Base-by-base conservation (phyloP, 1,140 invertebrate genomes). In the Condylostylus longicornis region DNA sequence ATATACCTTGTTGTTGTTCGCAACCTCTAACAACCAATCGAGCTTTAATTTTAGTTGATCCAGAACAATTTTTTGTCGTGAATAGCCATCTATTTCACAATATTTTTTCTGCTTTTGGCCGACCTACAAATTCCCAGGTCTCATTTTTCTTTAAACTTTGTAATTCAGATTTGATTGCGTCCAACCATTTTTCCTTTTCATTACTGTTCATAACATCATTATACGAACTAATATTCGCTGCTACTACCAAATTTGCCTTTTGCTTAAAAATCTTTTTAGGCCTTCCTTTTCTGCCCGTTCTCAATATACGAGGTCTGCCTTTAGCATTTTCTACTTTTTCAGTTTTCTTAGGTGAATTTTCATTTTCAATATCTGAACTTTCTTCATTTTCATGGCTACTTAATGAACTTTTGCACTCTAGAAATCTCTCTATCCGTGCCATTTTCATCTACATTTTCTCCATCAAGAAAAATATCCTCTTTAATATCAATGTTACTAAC, bases 21-120 rank as follows among this genome's bases (percentile, higher is more conserved):
- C 39, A 65, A 6, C 62, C 62, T 33, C 50, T 52, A n/a, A 54
- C 55, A 17, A 66, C 56, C 28, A 63, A 47, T 22, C 62, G 38
- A 25, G 63, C 62, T 45, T 62, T 66, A 37, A 49, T 55, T 18
- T 29, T 35, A 8, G 44, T 40, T 25, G 48, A 42, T 42, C 27
- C 22, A 8, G 42, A 39, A 39, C 58, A 45, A 39, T 40, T 38
- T 45, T 55, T 52, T 33, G 45, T 49, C 43, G 44, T 58, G 35
- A 46, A 66, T 5, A 67, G 56, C 66, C 62, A 66, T 46, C 50
- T 51, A 33, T 38, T 47, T 21, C 50, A 41, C 17, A 55, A 42
- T 5, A 33, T 32, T 39, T 44, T 49, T 27, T 28, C 40, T 35
- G 40, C 29, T 35, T 35, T 8, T 36, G 50, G 46, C 39, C 30